Percentiles rank a stretch among this genome's conserved stretches.
Evolutionary conservation across 1,140 invertebrate genomes (phyloP).

Genomic region (Periplaneta americana): DNA sequence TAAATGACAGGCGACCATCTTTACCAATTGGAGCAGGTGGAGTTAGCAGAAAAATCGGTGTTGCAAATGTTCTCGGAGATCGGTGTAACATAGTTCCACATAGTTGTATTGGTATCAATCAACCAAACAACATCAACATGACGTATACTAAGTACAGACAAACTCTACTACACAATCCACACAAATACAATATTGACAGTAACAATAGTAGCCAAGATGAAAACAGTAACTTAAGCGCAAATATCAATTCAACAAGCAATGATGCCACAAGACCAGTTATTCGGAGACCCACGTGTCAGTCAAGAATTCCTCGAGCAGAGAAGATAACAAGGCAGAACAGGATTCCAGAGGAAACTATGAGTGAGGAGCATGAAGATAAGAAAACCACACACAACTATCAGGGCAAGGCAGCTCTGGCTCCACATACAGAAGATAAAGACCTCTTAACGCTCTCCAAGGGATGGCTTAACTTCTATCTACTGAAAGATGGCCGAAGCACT

Average conservation of each 20-base stretch:
- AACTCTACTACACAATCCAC: no score
- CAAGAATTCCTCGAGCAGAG: neutral
- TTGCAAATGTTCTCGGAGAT: neutral
- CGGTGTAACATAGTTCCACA: neutral
- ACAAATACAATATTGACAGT: neutral
- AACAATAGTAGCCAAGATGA: neutral
- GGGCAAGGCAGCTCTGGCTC: constrained; percentile 12
- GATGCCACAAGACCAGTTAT: neutral
- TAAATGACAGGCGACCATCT: neutral
- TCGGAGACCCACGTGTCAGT: neutral
- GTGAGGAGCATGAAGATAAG: neutral
- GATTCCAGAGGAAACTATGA: neutral
- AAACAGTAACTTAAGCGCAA: neutral
- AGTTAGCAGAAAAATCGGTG: neutral
- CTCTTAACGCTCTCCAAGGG: constrained; percentile 30
- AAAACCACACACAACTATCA: neutral
- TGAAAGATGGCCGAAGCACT: constrained; percentile 10
- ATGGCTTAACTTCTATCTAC: constrained; percentile 34
- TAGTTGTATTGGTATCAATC: neutral
- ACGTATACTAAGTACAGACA: neutral
- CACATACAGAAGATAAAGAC: constrained; percentile 13
- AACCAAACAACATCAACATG: no score
- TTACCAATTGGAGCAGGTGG: neutral
- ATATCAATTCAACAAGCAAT: neutral
- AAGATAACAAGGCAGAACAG: neutral